A percentile compares a stretch with the other conserved stretches of the same genome.
Conservation (phyloP, 2,888 invertebrate genomes). For the Phragmatobia fuliginosa region DNA sequence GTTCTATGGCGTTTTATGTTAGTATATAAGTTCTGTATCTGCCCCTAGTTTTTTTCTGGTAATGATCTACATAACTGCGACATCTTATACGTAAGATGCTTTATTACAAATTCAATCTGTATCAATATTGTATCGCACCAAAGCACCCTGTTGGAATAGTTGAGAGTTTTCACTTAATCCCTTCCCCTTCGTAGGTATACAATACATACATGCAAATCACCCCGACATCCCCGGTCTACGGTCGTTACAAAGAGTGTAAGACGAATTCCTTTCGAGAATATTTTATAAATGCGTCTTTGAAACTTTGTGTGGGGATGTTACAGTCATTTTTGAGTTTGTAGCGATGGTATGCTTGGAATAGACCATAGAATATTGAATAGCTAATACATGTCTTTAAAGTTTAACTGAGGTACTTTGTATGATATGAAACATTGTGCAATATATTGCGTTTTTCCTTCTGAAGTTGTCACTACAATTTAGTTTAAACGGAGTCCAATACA, state of each 20-base stretch:
- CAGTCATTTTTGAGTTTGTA: background rate
- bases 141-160: constrained; percentile 48
- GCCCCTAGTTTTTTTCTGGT: too few species aligned
- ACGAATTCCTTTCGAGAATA: constrained; percentile 59
- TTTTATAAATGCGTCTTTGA: constrained; percentile 28
- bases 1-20: too few species aligned
- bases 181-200: constrained; percentile 27
- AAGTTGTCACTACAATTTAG: background rate
- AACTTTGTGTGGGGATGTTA: background rate
- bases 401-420: too few species aligned
- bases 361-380: background rate
- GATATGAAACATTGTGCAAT: too few species aligned
- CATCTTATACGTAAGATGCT: constrained; percentile 4
- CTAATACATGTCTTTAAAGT: background rate
- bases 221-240: constrained; percentile 58
- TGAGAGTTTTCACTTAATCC: constrained; percentile 60
- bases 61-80: background rate
- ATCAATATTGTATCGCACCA: constrained; percentile 40
- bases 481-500: background rate
- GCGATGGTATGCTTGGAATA: background rate
- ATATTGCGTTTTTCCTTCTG: background rate
- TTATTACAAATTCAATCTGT: constrained; percentile 44
- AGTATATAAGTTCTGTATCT: too few species aligned
- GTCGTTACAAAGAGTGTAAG: constrained; percentile 69
- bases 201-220: constrained; percentile 70